Percentiles rank a stretch among this genome's conserved stretches.
phyloP scores from a whole-genome alignment of 2,888 invertebrate genomes.

The Drosophila atripex region DNA sequence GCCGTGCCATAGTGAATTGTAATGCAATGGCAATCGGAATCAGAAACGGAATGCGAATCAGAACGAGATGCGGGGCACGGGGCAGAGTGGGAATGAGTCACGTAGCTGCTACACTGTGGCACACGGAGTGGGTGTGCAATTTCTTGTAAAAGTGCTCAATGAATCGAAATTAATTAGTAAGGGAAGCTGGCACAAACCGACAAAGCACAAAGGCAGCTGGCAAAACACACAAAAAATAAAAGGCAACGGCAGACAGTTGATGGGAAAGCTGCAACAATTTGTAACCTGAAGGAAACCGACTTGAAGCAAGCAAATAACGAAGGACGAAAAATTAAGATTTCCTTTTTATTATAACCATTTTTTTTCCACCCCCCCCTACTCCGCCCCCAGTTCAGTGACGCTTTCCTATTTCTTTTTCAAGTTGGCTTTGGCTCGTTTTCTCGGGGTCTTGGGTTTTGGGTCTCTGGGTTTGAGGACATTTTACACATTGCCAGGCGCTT shows the following conservation, averaged over 20 bases:
- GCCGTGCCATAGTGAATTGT: conserved; percentile 40
- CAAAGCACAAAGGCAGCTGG: conserved; percentile 48
- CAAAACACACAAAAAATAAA: conserved; percentile 11
- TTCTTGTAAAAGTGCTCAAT: conserved; percentile 78
- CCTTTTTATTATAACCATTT: conserved; percentile 62
- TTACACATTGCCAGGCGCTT: conserved; percentile 74
- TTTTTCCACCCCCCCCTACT: conserved; percentile 19
- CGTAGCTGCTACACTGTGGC: conserved; percentile 39
- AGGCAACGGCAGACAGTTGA: conserved; percentile 13
- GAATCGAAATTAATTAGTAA: conserved; percentile 81
- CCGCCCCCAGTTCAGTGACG: neutral
- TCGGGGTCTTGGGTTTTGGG: conserved; percentile 24
- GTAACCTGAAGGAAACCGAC: conserved; percentile 74
- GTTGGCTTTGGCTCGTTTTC: conserved; percentile 52
- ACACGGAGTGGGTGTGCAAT: conserved; percentile 69
- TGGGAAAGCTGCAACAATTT: conserved; percentile 62
- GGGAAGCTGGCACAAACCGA: conserved; percentile 61
- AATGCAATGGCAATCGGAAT: conserved; percentile 63
- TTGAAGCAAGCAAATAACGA: conserved; percentile 60
- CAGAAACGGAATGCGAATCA: conserved; percentile 42
- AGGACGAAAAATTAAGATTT: conserved; percentile 70
- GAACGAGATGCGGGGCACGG: conserved; percentile 5
- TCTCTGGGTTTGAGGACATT: conserved; percentile 54
- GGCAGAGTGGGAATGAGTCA: conserved; percentile 35
- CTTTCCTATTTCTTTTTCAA: conserved; percentile 34